A percentile compares a stretch with the other conserved stretches of the same genome.
Conservation (phyloP, 2,113 vertebrate genomes). For the Cyprichromis sp. region DNA sequence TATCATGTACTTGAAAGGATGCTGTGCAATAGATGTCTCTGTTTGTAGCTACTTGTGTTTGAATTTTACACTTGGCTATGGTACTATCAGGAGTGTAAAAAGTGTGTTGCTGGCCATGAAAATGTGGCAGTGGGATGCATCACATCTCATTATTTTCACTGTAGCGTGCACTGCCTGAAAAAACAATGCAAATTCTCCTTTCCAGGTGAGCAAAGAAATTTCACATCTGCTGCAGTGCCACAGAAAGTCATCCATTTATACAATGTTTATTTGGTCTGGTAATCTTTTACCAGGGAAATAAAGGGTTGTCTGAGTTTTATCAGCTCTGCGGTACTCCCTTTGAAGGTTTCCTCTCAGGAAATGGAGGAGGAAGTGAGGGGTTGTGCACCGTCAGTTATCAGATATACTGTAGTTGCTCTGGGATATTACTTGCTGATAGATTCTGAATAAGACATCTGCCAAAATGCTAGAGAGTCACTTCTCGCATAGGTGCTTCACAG, state of each 20-base stretch:
- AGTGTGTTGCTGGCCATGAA: not conserved
- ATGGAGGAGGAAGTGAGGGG: conserved; percentile 53
- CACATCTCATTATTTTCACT: not conserved
- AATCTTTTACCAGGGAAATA: conserved; percentile 58
- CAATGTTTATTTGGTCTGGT: conserved; percentile 31
- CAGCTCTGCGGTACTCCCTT: conserved; percentile 26
- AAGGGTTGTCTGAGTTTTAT: conserved; percentile 59
- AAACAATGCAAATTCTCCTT: not conserved
- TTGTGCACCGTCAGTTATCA: conserved; percentile 59
- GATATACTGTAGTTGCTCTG: conserved; percentile 58
- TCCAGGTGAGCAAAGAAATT: not conserved
- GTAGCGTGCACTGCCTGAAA: not conserved
- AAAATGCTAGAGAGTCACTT: conserved; percentile 40
- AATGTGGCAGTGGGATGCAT: not conserved
- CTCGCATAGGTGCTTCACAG: conserved; percentile 29
- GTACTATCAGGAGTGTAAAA: not conserved
- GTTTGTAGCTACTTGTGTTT: not conserved
- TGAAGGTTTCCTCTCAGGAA: conserved; percentile 59
- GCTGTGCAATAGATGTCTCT: not conserved
- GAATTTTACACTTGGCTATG: not conserved
- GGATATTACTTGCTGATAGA: conserved; percentile 63
- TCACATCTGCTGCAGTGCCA: not conserved
- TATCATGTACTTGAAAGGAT: not conserved
- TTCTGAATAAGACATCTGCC: conserved; percentile 62
- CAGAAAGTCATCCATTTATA: conserved; percentile 15